Percentiles rank a stretch among this genome's conserved stretches.
phyloP scores from a whole-genome alignment of 2,113 vertebrate genomes.

The Narcine bancroftii region DNA sequence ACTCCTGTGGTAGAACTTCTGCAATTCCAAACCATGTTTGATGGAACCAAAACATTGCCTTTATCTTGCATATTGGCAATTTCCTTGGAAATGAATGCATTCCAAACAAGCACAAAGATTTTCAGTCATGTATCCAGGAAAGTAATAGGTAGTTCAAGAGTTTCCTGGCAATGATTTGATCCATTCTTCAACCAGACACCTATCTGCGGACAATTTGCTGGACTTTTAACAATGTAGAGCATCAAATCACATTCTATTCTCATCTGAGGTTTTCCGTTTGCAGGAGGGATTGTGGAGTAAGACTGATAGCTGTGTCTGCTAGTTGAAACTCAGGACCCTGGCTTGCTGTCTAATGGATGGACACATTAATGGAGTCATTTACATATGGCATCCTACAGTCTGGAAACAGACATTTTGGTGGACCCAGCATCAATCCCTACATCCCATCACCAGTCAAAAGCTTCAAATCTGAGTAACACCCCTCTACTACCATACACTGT shows the following conservation, averaged over 20 bases:
- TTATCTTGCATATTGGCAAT: not conserved
- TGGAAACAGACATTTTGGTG: too few species aligned
- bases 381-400: too few species aligned
- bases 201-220: not conserved
- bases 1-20: not conserved
- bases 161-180: not conserved
- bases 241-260: not conserved
- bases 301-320: too few species aligned
- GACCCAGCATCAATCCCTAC: too few species aligned
- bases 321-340: not conserved
- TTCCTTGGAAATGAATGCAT: not conserved
- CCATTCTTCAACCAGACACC: not conserved
- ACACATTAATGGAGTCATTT: too few species aligned
- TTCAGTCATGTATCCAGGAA: not conserved
- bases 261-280: not conserved
- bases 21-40: not conserved
- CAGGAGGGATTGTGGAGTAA: not conserved
- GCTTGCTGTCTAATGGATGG: too few species aligned
- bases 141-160: not conserved
- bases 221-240: not conserved
- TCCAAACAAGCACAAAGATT: not conserved
- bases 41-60: not conserved
- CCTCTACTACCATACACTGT: too few species aligned
- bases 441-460: too few species aligned
- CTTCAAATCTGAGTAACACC: too few species aligned